Percentiles rank a stretch among this genome's conserved stretches.
Conservation (phyloP, 2,797 vertebrate genomes). For the Melopsittacus undulatus region DNA sequence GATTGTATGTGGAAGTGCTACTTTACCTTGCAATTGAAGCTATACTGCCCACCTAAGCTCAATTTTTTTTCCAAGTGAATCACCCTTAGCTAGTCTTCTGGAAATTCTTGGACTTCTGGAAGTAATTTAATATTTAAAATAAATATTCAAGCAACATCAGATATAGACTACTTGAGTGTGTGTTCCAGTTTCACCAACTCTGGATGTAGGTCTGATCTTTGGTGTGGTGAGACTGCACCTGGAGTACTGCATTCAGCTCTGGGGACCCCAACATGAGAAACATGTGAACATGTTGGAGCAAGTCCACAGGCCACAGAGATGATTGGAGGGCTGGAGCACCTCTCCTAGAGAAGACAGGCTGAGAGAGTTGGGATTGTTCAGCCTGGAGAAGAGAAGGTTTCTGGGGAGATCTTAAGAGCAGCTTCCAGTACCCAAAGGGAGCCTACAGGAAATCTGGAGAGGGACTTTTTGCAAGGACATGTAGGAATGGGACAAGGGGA, state of each 20-base stretch:
- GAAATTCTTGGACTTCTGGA: constrained; percentile 3
- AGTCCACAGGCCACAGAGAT: background rate
- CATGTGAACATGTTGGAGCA: background rate
- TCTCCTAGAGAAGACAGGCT: background rate
- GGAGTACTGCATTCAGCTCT: background rate
- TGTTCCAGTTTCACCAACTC: background rate
- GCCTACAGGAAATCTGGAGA: background rate
- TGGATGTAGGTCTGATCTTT: background rate
- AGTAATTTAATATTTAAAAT: background rate
- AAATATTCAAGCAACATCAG: background rate
- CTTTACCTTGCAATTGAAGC: background rate
- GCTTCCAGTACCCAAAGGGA: background rate
- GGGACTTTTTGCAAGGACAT: background rate
- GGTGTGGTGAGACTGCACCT: background rate
- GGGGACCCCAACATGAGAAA: background rate
- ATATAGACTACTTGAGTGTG: background rate
- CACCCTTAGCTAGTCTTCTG: background rate
- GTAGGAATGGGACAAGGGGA: background rate
- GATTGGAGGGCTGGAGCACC: background rate
- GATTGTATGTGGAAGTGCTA: background rate
- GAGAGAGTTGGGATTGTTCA: background rate
- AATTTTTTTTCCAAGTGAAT: constrained; percentile 17
- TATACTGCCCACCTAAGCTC: background rate
- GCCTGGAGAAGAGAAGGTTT: background rate
- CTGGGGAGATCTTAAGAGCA: background rate